Evolutionary conservation across 2,113 vertebrate species (phyloP), one percentile per base, ranked within the genome.

Genomic region (Scophthalmus maximus): DNA sequence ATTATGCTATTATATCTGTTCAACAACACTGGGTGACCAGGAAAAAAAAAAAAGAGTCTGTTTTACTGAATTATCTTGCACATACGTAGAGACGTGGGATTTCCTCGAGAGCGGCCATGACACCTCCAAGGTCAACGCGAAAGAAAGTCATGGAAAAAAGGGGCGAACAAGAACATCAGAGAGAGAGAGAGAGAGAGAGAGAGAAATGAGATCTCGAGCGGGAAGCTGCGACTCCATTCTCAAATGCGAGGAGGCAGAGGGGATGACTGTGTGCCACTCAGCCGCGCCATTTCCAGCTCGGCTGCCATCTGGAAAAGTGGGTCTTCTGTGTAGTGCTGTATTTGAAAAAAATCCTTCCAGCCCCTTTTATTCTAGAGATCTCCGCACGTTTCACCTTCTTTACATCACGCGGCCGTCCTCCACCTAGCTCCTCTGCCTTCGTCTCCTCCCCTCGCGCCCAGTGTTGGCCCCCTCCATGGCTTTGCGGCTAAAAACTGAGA

Each of bases 401-500:
- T 68, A 73, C 72, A 61, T 84, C 65, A 68, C 38, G 18, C 65
- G 42, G 9, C 27, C 14, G 46, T 18, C 27, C 34, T 8, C 18
- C 15, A 53, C 40, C 4, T 59, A 8, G 17, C 42, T 36, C 7
- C 18, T 34, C 42, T 25, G n/a, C 17, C 63, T 61, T 63, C 47
- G 49, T 74, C 67, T 40, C 17, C 34, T 20, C 22, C 59, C 50
- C 50, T 53, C 57, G 36, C 51, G 47, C 60, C 52, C 40, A 49
- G 30, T 17, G 29, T 55, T n/a, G n/a, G n/a, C n/a, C n/a, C 32
- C 62, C 17, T 68, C 8, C 14, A 7, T 50, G 44, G 53, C 60
- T 81, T 72, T 69, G 57, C 60, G 52, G 81, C 47, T 79, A 64
- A n/a, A n/a, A n/a, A 81, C 61, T 73, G 59, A 74, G 68, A 68